Conservation (phyloP, 1,140 invertebrate species). For the Steinernema feltiae region DNA sequence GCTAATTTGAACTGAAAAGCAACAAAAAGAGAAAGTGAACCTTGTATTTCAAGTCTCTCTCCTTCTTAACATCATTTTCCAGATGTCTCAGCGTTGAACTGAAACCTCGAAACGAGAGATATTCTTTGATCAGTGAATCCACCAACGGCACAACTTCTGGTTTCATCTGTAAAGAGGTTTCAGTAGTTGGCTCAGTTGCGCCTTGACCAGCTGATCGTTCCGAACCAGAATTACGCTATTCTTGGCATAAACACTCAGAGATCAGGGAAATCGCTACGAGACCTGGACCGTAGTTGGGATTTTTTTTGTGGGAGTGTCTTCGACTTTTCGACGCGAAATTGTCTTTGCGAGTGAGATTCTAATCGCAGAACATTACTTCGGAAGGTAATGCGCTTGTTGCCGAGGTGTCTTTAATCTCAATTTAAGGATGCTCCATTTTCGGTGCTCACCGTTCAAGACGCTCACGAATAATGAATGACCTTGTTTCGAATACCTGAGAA, state of each 20-base stretch:
- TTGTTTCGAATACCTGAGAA: constrained; percentile 11
- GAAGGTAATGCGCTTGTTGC: background rate
- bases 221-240: background rate
- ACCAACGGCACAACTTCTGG: background rate
- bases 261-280: background rate
- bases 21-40: background rate
- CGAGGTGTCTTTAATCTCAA: background rate
- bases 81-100: constrained; percentile 23
- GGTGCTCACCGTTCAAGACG: constrained; percentile 9
- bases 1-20: background rate
- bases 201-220: background rate
- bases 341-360: background rate
- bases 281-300: background rate
- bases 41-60: constrained; percentile 32
- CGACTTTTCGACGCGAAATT: background rate
- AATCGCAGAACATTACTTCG: background rate
- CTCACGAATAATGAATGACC: constrained; percentile 13
- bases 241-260: background rate
- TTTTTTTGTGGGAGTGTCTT: background rate
- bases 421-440: background rate
- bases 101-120: constrained; percentile 19
- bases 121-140: constrained; percentile 21
- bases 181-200: background rate
- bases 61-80: constrained; percentile 22
- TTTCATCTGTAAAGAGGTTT: background rate